Evolutionary conservation across 1,140 invertebrate genomes (phyloP).

Genomic region (Habropoda laboriosa): DNA sequence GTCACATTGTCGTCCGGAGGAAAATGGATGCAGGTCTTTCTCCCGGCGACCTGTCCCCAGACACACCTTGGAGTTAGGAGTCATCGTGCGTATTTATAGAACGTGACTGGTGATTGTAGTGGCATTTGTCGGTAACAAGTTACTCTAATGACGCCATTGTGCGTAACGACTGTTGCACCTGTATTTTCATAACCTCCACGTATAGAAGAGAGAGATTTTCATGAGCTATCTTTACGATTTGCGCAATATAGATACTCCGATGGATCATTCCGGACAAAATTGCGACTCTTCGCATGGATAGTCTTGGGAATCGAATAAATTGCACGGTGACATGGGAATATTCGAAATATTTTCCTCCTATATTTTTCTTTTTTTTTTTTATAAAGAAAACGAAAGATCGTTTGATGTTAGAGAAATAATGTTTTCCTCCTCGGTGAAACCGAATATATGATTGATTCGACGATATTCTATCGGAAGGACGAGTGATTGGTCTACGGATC

Average conservation of each 20-base stretch:
- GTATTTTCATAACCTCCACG: slow-evolving; percentile 38
- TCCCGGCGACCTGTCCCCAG: slow-evolving; percentile 45
- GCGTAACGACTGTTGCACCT: slow-evolving; percentile 61
- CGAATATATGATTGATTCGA: too few relatives aligned
- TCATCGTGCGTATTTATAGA: slow-evolving; percentile 72
- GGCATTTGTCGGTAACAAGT: slow-evolving; percentile 63
- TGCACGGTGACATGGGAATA: too few relatives aligned
- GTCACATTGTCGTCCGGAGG: neutral
- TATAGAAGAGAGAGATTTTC: neutral
- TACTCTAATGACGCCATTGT: slow-evolving; percentile 68
- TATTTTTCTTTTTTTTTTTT: too few relatives aligned
- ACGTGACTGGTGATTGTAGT: slow-evolving; percentile 70
- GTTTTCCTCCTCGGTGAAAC: too few relatives aligned
- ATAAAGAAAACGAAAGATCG: too few relatives aligned
- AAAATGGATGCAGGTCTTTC: slow-evolving; percentile 39
- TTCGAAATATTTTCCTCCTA: too few relatives aligned
- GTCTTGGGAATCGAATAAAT: neutral
- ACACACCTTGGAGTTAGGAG: slow-evolving; percentile 61
- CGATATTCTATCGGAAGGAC: too few relatives aligned
- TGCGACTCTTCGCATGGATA: neutral
- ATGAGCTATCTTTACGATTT: slow-evolving; percentile 28
- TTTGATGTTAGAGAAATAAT: too few relatives aligned
- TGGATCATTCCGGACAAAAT: neutral
- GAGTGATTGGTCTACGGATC: neutral
- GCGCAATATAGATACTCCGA: neutral